Evolutionary conservation across 2,797 vertebrate species (phyloP).

Genomic region (Tokudaia tokunoshimensis): DNA sequence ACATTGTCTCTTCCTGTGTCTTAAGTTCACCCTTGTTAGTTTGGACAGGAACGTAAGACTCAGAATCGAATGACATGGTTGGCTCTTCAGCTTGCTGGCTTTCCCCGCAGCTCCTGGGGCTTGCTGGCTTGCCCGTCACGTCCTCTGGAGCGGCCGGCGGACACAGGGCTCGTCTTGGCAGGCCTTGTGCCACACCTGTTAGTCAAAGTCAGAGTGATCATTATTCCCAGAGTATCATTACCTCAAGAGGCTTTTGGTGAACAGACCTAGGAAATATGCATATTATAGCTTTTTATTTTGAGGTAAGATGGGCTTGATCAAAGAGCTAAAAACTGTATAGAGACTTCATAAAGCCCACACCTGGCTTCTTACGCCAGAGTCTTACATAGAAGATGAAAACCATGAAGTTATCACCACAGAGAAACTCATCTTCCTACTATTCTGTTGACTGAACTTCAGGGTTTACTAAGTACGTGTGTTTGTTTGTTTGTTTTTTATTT

Average conservation of each 20-base stretch:
- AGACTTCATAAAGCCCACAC: background rate
- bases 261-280: background rate
- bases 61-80: background rate
- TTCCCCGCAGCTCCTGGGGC: background rate
- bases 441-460: background rate
- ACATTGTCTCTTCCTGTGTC: background rate
- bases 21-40: background rate
- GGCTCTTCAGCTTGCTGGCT: background rate
- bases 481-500: background rate
- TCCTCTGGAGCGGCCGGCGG: background rate
- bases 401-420: background rate
- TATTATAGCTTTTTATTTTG: conserved; percentile 49
- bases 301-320: background rate
- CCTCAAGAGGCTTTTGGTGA: background rate
- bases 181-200: background rate
- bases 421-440: background rate
- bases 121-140: background rate
- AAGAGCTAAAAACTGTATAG: conserved; percentile 11
- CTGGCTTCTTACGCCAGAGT: conserved; percentile 24
- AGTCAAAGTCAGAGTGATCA: background rate
- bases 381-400: background rate
- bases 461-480: background rate
- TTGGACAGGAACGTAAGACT: background rate
- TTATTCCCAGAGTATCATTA: background rate
- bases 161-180: background rate